Base-by-base conservation (phyloP, 2,888 invertebrate genomes). In the Melieria crassipennis region DNA sequence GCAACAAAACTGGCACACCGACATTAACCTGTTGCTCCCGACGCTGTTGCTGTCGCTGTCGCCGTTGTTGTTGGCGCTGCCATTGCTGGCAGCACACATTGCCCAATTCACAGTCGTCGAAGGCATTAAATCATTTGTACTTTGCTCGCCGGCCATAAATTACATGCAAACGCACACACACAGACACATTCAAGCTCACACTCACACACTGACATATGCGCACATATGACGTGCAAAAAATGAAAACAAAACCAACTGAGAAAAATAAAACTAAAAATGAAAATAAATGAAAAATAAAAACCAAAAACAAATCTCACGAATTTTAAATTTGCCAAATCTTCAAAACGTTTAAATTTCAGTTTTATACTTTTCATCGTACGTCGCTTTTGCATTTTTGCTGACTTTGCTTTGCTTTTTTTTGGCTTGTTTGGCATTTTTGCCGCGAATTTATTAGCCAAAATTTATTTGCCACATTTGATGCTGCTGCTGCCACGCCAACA, bases 321-420 rank as follows among this genome's bases (percentile, higher is more conserved):
- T 82, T 81, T 82, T 78, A 76, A 81, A 80, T 82, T 82, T 48
- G 79, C 80, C 76, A 75, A 73, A 73, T 67, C 70, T 58, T 72
- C 50, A 52, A 52, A 65, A 52, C 43, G 46, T 13, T 7, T n/a
- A 65, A 30, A 30, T 30, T 30, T 30, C 30, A 30, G 30, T 30
- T 30, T 30, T 30, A 30, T 30, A 2, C 30, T 30, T 30, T 30
- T 30, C 30, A 2, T 45, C 50, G 74, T 70, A 70, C 76, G 75
- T 79, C 81, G 78, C 80, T 76, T 79, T 80, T 81, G 78, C 81
- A 75, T 78, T 82, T 81, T 80, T 11, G 16, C 79, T 78, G 71
- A 80, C 80, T 78, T 78, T 75, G 13, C 13, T 52, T 52, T 5
- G 10, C 7, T 11, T 52, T 52, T 11, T 52, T 5, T 52, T 76